Conservation (phyloP, 2,888 invertebrate species). For the Physocephala rufipes region DNA sequence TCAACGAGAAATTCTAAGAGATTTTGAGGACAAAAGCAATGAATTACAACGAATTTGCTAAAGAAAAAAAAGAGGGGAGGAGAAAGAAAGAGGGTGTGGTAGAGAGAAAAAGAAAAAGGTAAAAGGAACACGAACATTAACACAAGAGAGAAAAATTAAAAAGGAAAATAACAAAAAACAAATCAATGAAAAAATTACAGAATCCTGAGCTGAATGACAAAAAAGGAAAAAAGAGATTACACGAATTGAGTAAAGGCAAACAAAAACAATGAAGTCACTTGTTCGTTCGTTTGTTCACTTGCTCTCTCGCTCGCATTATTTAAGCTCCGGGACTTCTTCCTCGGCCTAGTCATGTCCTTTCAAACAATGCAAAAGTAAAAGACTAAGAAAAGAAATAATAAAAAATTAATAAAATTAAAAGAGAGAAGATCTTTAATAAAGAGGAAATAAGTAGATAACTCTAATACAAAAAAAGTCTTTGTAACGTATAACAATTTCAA, state of each 20-base stretch:
- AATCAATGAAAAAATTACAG: background rate
- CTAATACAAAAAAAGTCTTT: no score
- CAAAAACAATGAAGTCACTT: constrained; percentile 6
- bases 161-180: no score
- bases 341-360: no score
- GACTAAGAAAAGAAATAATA: background rate
- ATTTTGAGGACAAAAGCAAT: constrained; percentile 19
- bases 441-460: no score
- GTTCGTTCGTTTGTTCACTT: background rate
- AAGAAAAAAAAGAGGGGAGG: constrained; percentile 5
- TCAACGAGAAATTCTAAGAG: constrained; percentile 6
- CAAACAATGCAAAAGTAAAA: constrained; percentile 6
- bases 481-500: no score
- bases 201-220: constrained; percentile 8
- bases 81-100: no score
- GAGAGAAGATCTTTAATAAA: no score
- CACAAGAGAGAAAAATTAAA: no score
- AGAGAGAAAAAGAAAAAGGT: no score
- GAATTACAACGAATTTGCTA: constrained; percentile 12
- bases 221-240: constrained; percentile 23
- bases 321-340: no score
- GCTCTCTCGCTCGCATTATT: background rate
- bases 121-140: no score
- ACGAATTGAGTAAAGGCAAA: constrained; percentile 7
- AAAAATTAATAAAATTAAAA: background rate